phyloP scores from a whole-genome alignment of 2,888 invertebrate genomes.

The Petrophora chlorosata region DNA sequence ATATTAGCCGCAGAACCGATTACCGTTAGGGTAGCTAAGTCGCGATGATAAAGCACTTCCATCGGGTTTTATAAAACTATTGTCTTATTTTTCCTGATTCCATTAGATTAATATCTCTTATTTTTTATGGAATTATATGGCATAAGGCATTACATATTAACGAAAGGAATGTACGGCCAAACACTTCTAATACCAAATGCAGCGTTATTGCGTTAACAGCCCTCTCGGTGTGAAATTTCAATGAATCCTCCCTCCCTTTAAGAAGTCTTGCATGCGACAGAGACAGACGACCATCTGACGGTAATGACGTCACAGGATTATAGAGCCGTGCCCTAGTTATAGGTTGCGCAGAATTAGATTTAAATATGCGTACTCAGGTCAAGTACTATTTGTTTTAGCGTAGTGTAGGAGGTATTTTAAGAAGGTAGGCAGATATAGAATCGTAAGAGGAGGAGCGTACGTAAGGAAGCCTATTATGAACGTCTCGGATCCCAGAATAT shows the following conservation, averaged over 20 bases:
- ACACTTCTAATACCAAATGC: constrained; percentile 22
- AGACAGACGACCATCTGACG: constrained; percentile 44
- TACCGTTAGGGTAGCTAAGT: too few relatives aligned
- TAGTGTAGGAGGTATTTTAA: neutral
- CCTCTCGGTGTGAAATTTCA: constrained; percentile 39
- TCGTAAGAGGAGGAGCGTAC: too few relatives aligned
- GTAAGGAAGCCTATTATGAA: too few relatives aligned
- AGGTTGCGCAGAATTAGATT: constrained; percentile 37
- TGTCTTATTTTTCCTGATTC: too few relatives aligned
- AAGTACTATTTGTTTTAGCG: neutral
- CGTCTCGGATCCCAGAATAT: too few relatives aligned
- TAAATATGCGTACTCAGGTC: constrained; percentile 24
- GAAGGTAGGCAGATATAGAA: neutral
- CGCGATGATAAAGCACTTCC: too few relatives aligned
- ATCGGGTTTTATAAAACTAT: too few relatives aligned
- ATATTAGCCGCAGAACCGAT: too few relatives aligned
- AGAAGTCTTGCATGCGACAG: constrained; percentile 35
- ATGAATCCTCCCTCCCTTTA: constrained; percentile 53
- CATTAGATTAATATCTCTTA: too few relatives aligned
- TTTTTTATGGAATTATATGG: too few relatives aligned
- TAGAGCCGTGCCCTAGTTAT: constrained; percentile 46
- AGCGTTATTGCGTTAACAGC: constrained; percentile 26
- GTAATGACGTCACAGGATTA: constrained; percentile 61
- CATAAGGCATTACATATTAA: neutral
- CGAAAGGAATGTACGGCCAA: neutral